Percentiles rank a stretch among this genome's conserved stretches.
These are phyloP conservation scores for Hydrozoanthus gracilis DNA, from an alignment of 92 coral and sea anemone species.

Conservation along the genomic window DNA sequence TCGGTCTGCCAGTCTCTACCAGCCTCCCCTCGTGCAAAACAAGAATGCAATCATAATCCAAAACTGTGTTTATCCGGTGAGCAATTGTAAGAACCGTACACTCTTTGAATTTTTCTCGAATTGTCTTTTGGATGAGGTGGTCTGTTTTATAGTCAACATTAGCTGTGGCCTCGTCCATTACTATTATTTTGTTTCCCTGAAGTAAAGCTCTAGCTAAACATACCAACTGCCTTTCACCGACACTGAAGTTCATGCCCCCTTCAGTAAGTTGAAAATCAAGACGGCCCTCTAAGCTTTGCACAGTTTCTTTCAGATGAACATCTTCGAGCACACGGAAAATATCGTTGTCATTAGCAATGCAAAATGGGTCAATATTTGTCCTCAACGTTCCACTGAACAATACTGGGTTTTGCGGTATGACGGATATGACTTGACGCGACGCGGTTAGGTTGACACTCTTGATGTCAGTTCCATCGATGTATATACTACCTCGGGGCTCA, in stretches of 20 bases:
- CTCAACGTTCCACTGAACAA: conserved; percentile 56
- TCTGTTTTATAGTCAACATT: background rate
- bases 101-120: no score
- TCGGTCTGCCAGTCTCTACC: background rate
- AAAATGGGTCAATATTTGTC: conserved; percentile 55
- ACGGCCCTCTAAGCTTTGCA: conserved; percentile 37
- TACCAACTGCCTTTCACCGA: background rate
- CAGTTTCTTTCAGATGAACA: conserved; percentile 45
- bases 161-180: conserved; percentile 53
- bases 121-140: background rate
- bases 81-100: background rate
- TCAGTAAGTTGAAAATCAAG: conserved; percentile 47
- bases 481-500: conserved; percentile 49
- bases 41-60: background rate
- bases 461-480: conserved; percentile 51
- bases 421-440: conserved; percentile 54
- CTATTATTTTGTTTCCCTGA: conserved; percentile 4
- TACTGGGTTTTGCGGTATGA: conserved; percentile 56
- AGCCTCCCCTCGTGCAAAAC: background rate
- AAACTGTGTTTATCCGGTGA: background rate
- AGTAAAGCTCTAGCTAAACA: conserved; percentile 47
- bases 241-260: conserved; percentile 39
- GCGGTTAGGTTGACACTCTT: conserved; percentile 49
- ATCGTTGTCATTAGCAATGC: conserved; percentile 42
- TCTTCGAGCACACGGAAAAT: conserved; percentile 49